Percentiles rank a stretch among this genome's conserved stretches.
Conservation (phyloP, 2,888 invertebrate species). For the Eristalis arbustorum region DNA sequence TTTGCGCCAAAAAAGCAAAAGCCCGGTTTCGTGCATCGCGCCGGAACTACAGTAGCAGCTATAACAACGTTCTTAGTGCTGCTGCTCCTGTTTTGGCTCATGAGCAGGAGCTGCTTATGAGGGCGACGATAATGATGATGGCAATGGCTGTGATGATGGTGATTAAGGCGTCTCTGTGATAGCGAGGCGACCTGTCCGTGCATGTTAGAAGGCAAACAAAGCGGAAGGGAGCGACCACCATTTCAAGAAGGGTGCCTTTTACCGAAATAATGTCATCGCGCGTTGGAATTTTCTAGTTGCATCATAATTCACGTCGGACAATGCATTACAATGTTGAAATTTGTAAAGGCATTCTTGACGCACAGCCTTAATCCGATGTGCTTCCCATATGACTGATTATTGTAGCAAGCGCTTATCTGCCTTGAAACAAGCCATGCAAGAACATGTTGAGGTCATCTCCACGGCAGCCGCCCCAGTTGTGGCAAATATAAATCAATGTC, state of each 20-base stretch:
- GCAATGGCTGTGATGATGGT: conserved; percentile 18
- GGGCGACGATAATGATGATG: conserved; percentile 18
- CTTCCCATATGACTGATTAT: background rate
- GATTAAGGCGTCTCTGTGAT: conserved; percentile 28
- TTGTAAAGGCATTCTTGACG: background rate
- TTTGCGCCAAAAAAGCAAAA: conserved; percentile 62
- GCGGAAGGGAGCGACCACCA: background rate
- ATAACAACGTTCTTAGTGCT: background rate
- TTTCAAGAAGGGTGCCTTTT: conserved; percentile 11
- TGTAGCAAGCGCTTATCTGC: background rate
- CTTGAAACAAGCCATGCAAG: too few relatives aligned
- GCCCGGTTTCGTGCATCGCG: conserved; percentile 50
- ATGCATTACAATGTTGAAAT: conserved; percentile 1
- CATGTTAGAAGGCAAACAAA: conserved; percentile 17
- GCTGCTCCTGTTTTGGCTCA: background rate
- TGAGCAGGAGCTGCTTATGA: background rate
- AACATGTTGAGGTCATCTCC: too few relatives aligned
- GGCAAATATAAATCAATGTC: background rate
- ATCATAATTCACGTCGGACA: conserved; percentile 49
- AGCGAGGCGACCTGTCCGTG: too few relatives aligned
- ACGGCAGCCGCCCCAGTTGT: too few relatives aligned
- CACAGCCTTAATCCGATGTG: background rate
- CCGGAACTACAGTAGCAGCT: conserved; percentile 44
- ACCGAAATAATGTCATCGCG: conserved; percentile 20
- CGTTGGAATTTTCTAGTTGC: conserved; percentile 19